Conservation (phyloP, 2,113 vertebrate species). For the Clupea harengus region DNA sequence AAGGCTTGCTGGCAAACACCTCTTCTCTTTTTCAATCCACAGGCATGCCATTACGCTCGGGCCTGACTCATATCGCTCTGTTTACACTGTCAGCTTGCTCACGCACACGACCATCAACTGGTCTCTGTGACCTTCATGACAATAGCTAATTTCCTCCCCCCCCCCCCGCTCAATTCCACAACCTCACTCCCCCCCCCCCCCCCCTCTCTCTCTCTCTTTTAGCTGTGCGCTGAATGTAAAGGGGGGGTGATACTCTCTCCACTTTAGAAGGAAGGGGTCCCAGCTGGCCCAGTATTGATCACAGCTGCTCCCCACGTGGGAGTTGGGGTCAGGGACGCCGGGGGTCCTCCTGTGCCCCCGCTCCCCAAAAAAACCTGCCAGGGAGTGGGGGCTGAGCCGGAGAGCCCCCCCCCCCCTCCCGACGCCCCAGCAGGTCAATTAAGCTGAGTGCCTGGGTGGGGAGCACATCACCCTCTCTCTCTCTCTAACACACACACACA, state of each 20-base stretch:
- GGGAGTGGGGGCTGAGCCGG: background rate
- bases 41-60: background rate
- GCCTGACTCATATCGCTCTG: background rate
- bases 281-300: constrained; percentile 74
- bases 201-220: background rate
- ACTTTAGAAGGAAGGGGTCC: constrained; percentile 38
- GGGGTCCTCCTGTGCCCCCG: constrained; percentile 62
- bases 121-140: constrained; percentile 13
- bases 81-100: constrained; percentile 1
- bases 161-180: background rate
- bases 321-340: constrained; percentile 66
- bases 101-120: background rate
- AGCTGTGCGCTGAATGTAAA: background rate
- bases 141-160: background rate
- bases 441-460: constrained; percentile 12
- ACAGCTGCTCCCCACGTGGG: constrained; percentile 74
- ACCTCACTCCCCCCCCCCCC: background rate
- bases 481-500: background rate
- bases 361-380: constrained; percentile 55
- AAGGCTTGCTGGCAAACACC: constrained; percentile 19
- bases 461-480: background rate
- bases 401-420: background rate
- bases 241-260: background rate
- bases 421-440: constrained; percentile 9
- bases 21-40: background rate